These are phyloP conservation scores for Kuschelorhynchus macadamiae DNA, from an alignment of 2,888 invertebrate genomes.

Conservation along the genomic window DNA sequence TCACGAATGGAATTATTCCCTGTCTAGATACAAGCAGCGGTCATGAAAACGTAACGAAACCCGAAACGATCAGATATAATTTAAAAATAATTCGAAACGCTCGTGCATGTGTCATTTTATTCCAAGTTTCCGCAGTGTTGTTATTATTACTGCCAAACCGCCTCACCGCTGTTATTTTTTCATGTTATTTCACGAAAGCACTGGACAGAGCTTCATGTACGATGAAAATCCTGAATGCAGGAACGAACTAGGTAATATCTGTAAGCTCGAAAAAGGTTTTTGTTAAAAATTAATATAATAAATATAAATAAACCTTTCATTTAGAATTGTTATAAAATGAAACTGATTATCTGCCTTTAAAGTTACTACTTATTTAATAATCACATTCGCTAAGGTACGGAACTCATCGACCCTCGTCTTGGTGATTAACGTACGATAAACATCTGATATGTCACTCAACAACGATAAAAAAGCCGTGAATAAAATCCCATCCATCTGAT, in stretches of 20 bases:
- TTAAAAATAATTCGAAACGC: conserved; percentile 11
- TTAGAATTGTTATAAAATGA: neutral
- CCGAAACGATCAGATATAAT: conserved; percentile 1
- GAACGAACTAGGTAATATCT: neutral
- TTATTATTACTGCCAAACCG: conserved; percentile 15
- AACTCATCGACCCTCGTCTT: too few relatives aligned
- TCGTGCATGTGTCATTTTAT: conserved; percentile 17
- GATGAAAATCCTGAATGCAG: neutral
- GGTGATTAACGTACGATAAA: too few relatives aligned
- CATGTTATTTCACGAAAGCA: conserved; percentile 1
- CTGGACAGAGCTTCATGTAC: neutral
- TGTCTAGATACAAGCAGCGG: neutral
- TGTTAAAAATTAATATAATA: neutral
- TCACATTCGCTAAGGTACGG: too few relatives aligned
- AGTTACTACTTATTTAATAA: too few relatives aligned
- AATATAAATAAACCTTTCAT: neutral
- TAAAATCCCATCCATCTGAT: too few relatives aligned
- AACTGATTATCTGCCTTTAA: too few relatives aligned
- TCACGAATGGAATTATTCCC: neutral
- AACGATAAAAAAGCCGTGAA: too few relatives aligned
- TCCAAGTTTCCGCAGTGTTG: conserved; percentile 13
- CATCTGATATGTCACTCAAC: too few relatives aligned
- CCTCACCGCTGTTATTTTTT: conserved; percentile 3
- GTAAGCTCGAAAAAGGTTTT: neutral
- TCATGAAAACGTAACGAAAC: conserved; percentile 6